Percentiles rank a stretch among this genome's conserved stretches.
These are phyloP conservation scores for Drosophila bipectinata DNA, from an alignment of 1,140 invertebrate species.

Conservation along the genomic window DNA sequence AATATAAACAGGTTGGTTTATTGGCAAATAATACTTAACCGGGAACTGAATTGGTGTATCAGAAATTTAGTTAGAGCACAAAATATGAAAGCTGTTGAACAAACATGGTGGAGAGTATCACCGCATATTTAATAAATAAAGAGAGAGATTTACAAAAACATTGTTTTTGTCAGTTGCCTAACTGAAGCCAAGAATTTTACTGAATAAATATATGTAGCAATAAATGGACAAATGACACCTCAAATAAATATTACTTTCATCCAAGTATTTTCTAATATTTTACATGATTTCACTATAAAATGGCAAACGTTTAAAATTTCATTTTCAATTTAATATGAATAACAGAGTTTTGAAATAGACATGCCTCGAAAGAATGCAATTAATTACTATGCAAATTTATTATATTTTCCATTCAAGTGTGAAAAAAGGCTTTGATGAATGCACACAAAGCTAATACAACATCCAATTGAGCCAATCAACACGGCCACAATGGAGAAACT, in stretches of 20 bases:
- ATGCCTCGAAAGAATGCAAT: not conserved
- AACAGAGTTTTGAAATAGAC: not conserved
- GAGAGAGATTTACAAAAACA: not conserved
- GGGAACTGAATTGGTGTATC: not conserved
- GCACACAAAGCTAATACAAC: not conserved
- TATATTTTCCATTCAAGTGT: not conserved
- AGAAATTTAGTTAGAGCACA: not conserved
- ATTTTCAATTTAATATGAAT: not conserved
- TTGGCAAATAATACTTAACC: not conserved
- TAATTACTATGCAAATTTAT: slow-evolving; percentile 1
- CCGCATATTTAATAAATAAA: not conserved
- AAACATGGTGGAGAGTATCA: not conserved
- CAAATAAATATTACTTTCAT: not conserved
- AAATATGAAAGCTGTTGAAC: not conserved
- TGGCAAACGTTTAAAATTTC: not conserved
- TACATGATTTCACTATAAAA: not conserved
- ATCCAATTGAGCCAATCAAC: not conserved
- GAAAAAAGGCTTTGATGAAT: not conserved
- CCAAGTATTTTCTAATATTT: not conserved
- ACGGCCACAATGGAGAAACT: not conserved
- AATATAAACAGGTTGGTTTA: not conserved
- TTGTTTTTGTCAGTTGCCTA: not conserved
- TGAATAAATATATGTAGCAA: too few relatives aligned
- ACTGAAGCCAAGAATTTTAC: too few relatives aligned
- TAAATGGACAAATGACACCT: not conserved